Base-by-base conservation (phyloP, 2,797 vertebrate genomes). In the Eptatretus atami region DNA sequence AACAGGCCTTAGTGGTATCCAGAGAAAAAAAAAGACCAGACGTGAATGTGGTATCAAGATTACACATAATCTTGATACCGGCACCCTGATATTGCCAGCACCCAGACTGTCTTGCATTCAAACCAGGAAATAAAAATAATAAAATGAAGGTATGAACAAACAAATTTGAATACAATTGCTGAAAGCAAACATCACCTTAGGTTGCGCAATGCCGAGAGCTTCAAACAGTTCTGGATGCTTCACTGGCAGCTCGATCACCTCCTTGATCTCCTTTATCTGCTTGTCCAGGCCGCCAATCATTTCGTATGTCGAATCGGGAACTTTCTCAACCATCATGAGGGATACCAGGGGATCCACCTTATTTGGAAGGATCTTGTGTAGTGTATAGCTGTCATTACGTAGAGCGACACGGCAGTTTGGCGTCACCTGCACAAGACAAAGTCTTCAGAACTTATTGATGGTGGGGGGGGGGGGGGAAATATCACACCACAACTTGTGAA, bases 271-370 rank as follows among this genome's bases (percentile, higher is more conserved):
- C 68, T 98, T 96, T 66, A 98, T 98, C 74, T 98, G 92, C 69
- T 98, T 98, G 71, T 98, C 92, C 69, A 98, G 76, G 3, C 92
- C 92, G 1, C 92, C 92, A 0, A 98, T 98, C 92, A 98, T 98
- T 76, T 98, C 92, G 0, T 98, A 98, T 3, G 92, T 98, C 25
- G 90, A 98, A 69, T 98, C 92, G 0, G 92, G 92, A 15, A 98
- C 92, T 67, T 98, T 98, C 72, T 98, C 92, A 70, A 98, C 92
- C 92, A 96, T 98, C 92, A 98, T 98, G 31, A 98, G 77, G 1
- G 92, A 98, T 10, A 98, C 92, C 1, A 98, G 77, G 0, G 92
- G 92, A 66, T 96, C 92, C 69, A 98, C 92, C 70, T 98, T 98
- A 74, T 98, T 98, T 67, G 90, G 92, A 52, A 98, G 73, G 73